Evolutionary conservation across 2,113 vertebrate species (phyloP), one percentile per base, ranked within the genome.

Genomic region (Andinoacara biseriatus): DNA sequence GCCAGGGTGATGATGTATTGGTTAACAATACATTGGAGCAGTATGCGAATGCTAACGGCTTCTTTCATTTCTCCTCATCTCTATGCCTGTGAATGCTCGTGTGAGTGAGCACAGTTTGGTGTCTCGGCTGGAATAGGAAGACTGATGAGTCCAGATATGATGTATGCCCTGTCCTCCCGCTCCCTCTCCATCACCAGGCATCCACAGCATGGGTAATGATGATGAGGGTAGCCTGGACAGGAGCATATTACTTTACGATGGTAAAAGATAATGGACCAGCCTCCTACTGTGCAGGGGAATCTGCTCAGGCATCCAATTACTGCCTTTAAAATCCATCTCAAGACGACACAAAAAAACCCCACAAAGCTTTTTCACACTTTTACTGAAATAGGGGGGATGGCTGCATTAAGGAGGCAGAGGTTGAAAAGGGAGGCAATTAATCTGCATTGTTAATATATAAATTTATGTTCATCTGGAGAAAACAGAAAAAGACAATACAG

Each of bases 1-100:
- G 89, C 90, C 76, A 8, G 80, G 74, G 93, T 91, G 90, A 93
- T 94, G 93, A 95, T 95, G 89, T 92, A 93, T 94, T 93, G 92
- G 93, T 94, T 90, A 92, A 93, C 82, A 91, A 94, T 91, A 90
- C 83, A 87, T 92, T 11, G 91, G 83, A 86, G 81, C 88, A 33
- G 90, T 63, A 38, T 35, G 85, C 86, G 92, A 94, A 94, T 92
- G 79, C 91, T 91, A 94, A 93, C 87, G 84, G 91, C 86, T 82
- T 85, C 91, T 86, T 93, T 93, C 90, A 90, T 93, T 93, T 82
- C 87, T 89, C 85, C 92, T 91, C 92, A 87, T 91, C 91, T 86
- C 89, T 58, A 76, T 91, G 89, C 82, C 84, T 14, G 60, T 67
- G 74, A 52, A 89, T 35, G 82, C 88, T 87, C 43, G 11, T 85